Evolutionary conservation across 2,797 vertebrate genomes (phyloP).

Genomic region (Decapterus maruadsi): DNA sequence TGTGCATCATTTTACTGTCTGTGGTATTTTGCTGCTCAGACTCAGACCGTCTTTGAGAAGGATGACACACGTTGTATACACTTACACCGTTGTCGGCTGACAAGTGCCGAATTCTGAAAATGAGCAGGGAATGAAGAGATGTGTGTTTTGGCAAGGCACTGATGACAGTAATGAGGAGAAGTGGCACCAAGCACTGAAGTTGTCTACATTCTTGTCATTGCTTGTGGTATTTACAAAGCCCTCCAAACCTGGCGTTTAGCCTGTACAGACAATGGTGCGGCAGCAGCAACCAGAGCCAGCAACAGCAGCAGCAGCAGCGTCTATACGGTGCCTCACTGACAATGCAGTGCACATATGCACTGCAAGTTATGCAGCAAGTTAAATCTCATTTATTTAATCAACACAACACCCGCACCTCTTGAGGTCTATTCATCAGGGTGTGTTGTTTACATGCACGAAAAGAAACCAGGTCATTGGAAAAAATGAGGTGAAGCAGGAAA

Average conservation of each 20-base stretch:
- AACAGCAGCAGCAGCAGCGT: background rate
- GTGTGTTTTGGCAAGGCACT: slow-evolving; percentile 47
- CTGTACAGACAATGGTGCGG: slow-evolving; percentile 11
- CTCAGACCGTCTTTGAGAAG: background rate
- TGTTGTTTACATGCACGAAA: background rate
- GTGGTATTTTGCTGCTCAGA: background rate
- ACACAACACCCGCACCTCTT: background rate
- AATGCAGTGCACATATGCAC: background rate
- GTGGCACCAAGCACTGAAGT: slow-evolving; percentile 61
- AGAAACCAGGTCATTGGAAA: background rate
- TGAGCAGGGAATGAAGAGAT: slow-evolving; percentile 20
- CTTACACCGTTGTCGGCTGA: background rate
- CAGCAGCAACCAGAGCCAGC: slow-evolving; percentile 13
- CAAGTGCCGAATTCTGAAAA: slow-evolving; percentile 32
- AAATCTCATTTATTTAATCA: background rate
- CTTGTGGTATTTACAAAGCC: slow-evolving; percentile 57
- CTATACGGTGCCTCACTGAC: slow-evolving; percentile 4
- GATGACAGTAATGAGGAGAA: slow-evolving; percentile 45
- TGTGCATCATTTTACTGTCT: background rate
- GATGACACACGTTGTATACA: slow-evolving; percentile 18
- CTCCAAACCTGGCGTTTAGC: slow-evolving; percentile 27
- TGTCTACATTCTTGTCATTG: slow-evolving; percentile 73
- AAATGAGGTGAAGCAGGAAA: background rate
- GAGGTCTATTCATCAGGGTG: background rate
- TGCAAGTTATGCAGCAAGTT: background rate